These are phyloP conservation scores for Atta texana DNA, from an alignment of 1,140 invertebrate species.

Conservation along the genomic window DNA sequence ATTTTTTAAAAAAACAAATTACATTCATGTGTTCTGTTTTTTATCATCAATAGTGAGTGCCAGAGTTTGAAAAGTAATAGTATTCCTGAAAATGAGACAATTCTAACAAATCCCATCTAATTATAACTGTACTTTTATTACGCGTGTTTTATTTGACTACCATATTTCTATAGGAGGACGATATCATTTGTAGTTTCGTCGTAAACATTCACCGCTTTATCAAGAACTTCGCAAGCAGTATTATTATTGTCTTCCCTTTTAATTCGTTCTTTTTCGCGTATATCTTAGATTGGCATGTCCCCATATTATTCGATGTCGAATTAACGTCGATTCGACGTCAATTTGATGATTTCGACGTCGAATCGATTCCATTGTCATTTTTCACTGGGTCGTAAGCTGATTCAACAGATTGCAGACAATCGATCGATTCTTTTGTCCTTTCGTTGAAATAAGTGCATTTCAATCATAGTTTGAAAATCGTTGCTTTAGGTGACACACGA, in stretches of 20 bases:
- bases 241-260: slow-evolving; percentile 55
- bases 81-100: background rate
- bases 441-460: background rate
- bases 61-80: background rate
- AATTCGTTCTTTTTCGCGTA: background rate
- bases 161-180: slow-evolving; percentile 26
- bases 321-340: no score
- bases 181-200: slow-evolving; percentile 32
- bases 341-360: no score
- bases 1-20: background rate
- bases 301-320: no score
- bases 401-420: slow-evolving; percentile 21
- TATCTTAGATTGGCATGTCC: slow-evolving; percentile 7
- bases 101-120: background rate
- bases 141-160: background rate
- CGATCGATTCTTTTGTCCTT: slow-evolving; percentile 7
- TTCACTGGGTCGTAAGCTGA: background rate
- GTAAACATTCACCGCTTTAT: background rate
- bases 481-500: background rate
- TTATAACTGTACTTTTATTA: slow-evolving; percentile 2
- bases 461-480: slow-evolving; percentile 16
- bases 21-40: background rate
- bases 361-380: no score
- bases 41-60: background rate
- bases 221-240: background rate